phyloP scores from a whole-genome alignment of 2,888 invertebrate genomes.

The Cremastinae sp. region DNA sequence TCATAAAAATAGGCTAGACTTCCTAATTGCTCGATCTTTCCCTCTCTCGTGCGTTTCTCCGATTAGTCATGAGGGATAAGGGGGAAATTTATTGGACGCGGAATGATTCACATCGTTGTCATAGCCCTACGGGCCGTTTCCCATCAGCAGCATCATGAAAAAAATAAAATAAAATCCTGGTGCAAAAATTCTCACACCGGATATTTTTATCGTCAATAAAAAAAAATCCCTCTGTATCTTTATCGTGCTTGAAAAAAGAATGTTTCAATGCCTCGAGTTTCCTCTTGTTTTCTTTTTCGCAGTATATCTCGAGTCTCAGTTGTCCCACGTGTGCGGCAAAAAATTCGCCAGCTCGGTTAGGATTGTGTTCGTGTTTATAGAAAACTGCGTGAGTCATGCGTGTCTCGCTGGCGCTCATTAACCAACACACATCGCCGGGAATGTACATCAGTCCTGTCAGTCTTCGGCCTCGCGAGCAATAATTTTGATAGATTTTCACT shows the following conservation, averaged over 20 bases:
- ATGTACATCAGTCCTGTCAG: slow-evolving; percentile 7
- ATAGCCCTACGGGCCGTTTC: slow-evolving; percentile 13
- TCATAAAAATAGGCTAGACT: slow-evolving; percentile 21
- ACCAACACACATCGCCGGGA: not conserved
- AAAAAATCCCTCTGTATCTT: too few species aligned
- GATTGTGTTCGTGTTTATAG: slow-evolving; percentile 38
- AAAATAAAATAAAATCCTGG: slow-evolving; percentile 16
- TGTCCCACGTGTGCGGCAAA: not conserved
- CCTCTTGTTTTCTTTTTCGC: not conserved
- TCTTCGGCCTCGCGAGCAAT: slow-evolving; percentile 28
- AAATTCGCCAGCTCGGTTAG: slow-evolving; percentile 3
- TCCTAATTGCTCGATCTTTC: slow-evolving; percentile 33
- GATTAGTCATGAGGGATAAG: slow-evolving; percentile 54
- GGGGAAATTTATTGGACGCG: not conserved
- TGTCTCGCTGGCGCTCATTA: slow-evolving; percentile 34
- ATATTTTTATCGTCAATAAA: too few species aligned
- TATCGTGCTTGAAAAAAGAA: too few species aligned
- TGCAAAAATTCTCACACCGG: too few species aligned
- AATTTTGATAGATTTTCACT: slow-evolving; percentile 26
- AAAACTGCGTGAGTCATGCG: slow-evolving; percentile 48
- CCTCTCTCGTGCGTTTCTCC: slow-evolving; percentile 29
- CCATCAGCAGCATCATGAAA: not conserved
- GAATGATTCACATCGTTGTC: slow-evolving; percentile 41
- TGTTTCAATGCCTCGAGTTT: too few species aligned
- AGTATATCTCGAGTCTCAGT: not conserved